A percentile compares a stretch with the other conserved stretches of the same genome.
Conservation (phyloP, 2,888 invertebrate species). For the Scaptomyza parva region DNA sequence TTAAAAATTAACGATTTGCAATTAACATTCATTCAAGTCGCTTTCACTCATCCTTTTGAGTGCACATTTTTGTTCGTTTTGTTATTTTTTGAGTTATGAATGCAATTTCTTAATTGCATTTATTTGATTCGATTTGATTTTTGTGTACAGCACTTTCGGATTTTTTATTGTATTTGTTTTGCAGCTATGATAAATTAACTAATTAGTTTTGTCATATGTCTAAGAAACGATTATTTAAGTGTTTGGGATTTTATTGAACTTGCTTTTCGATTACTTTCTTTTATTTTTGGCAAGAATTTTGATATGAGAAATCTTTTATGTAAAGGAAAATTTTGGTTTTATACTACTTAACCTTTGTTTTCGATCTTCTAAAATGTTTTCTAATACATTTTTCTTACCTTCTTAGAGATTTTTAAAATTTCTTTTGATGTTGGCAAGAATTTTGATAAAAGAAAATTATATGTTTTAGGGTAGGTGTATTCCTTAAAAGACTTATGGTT, state of each 20-base stretch:
- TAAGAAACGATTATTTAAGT: slow-evolving; percentile 7
- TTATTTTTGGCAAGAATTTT: too few species aligned
- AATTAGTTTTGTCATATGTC: slow-evolving; percentile 14
- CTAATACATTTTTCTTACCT: too few species aligned
- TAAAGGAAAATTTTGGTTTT: too few species aligned
- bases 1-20: slow-evolving; percentile 47
- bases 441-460: too few species aligned
- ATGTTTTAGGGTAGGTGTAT: too few species aligned
- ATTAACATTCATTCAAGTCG: slow-evolving; percentile 58
- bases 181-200: slow-evolving; percentile 38
- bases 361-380: too few species aligned
- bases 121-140: slow-evolving; percentile 15
- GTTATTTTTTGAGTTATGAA: slow-evolving; percentile 13
- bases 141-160: slow-evolving; percentile 43
- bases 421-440: neutral
- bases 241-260: neutral
- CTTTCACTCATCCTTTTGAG: slow-evolving; percentile 46
- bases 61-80: slow-evolving; percentile 22
- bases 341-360: too few species aligned
- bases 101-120: slow-evolving; percentile 52
- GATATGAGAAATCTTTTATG: too few species aligned
- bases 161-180: slow-evolving; percentile 1
- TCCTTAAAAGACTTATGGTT: too few species aligned
- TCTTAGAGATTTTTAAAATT: too few species aligned
- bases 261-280: too few species aligned